Percentiles rank a stretch among this genome's conserved stretches.
These are phyloP conservation scores for Nephrotoma flavescens DNA, from an alignment of 2,888 invertebrate species.

Conservation along the genomic window DNA sequence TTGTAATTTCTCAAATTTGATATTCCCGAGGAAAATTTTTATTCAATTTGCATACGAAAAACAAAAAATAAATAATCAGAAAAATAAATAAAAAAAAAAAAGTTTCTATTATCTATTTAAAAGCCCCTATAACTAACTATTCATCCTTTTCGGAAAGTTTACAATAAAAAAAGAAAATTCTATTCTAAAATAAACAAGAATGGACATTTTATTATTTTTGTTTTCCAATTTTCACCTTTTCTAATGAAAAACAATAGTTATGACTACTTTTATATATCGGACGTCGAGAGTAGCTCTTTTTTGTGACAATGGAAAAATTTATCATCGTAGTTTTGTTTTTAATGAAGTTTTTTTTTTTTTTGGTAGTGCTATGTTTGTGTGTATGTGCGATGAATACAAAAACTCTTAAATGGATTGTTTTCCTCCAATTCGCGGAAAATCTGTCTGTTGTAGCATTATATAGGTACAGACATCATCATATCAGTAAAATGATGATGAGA, in stretches of 20 bases:
- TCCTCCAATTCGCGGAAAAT: not conserved
- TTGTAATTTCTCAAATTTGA: not conserved
- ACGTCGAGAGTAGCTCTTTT: not conserved
- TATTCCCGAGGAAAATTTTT: not conserved
- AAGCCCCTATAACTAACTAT: not conserved
- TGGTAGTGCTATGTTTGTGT: not conserved
- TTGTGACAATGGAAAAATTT: not conserved
- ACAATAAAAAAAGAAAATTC: not conserved
- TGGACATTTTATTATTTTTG: not conserved
- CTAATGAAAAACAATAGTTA: not conserved
- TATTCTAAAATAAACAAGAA: not conserved
- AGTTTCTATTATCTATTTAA: not conserved
- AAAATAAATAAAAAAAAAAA: not conserved
- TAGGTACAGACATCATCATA: not conserved
- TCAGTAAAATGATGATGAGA: not conserved
- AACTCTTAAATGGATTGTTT: not conserved
- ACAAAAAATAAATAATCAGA: not conserved
- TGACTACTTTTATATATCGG: not conserved
- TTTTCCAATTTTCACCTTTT: not conserved
- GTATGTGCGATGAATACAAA: not conserved
- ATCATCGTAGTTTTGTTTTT: not conserved
- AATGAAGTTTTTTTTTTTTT: not conserved
- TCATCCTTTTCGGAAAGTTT: not conserved
- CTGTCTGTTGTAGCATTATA: not conserved
- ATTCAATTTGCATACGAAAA: not conserved